Conservation (phyloP, 2,797 vertebrate genomes). For the Pristis pectinata region DNA sequence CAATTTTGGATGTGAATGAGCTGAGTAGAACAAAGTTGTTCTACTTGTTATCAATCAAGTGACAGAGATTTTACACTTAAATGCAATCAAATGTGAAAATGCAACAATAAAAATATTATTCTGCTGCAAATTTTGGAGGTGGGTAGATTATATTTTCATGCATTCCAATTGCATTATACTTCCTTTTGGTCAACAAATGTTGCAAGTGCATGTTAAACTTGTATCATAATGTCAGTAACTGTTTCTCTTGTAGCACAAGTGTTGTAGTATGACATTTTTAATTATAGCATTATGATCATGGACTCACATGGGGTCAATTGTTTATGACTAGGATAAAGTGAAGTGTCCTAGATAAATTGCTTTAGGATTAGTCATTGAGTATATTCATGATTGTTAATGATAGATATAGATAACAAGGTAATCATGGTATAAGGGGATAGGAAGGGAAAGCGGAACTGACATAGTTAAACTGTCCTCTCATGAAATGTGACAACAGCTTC, state of each 20-base stretch:
- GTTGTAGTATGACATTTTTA: neutral
- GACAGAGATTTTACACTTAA: neutral
- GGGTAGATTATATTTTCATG: neutral
- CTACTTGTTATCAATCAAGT: neutral
- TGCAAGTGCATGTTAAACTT: neutral
- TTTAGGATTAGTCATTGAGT: no score
- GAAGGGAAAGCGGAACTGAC: no score
- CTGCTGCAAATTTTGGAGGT: neutral
- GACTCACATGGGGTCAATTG: no score
- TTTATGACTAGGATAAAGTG: no score
- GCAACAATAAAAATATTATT: neutral
- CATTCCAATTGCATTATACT: neutral
- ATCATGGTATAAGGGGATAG: no score
- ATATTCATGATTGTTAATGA: no score
- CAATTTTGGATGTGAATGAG: neutral
- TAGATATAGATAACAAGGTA: no score
- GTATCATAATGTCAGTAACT: neutral
- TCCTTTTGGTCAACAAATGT: neutral
- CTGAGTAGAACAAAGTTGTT: neutral
- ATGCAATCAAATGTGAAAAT: neutral
- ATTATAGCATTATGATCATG: neutral
- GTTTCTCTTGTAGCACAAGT: neutral
- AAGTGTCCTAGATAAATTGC: no score
- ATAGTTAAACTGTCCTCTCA: neutral
- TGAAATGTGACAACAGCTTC: neutral